Evolutionary conservation across 1,140 invertebrate species (phyloP), one percentile per base, ranked within the genome.

Genomic region (Alviniconcha marisindica): DNA sequence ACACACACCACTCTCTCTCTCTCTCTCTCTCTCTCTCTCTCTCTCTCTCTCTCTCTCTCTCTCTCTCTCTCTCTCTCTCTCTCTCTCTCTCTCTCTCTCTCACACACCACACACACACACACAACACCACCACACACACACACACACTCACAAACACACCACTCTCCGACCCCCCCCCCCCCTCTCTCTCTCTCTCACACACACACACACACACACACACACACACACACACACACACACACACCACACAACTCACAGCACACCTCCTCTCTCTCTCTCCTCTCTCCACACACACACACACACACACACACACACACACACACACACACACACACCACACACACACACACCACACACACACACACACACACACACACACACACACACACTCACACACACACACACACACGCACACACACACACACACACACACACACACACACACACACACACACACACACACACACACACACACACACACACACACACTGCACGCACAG

Each of bases 361-460:
- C 56, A 60, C 56, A 60, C 56, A 60, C 56, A n/a, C 56, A 60
- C 56, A n/a, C 56, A 60, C 56, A n/a, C 56, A 60, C 56, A n/a
- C 56, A 60, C 56, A 60, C 56, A 60, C 56, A 60, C 56, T 12
- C 56, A 60, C 56, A 60, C 56, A 60, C 56, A 28, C n/a, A 60
- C 56, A 60, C 56, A 60, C 56, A 60, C 56, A 28, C 10, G 24
- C 56, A 60, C 10, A 60, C n/a, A 60, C 56, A 60, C 4, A 60
- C 10, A n/a, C 56, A 60, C 56, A 60, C 56, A 60, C 56, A n/a
- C 56, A 60, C 56, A n/a, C 24, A 60, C 56, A 60, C 56, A n/a
- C 56, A n/a, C 56, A 60, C 56, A 60, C 10, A 60, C 56, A 60
- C 24, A 60, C 56, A 60, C 56, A 60, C 56, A 60, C 56, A 60